These are phyloP conservation scores for Alauda arvensis DNA, from an alignment of 2,797 vertebrate species.

Conservation along the genomic window DNA sequence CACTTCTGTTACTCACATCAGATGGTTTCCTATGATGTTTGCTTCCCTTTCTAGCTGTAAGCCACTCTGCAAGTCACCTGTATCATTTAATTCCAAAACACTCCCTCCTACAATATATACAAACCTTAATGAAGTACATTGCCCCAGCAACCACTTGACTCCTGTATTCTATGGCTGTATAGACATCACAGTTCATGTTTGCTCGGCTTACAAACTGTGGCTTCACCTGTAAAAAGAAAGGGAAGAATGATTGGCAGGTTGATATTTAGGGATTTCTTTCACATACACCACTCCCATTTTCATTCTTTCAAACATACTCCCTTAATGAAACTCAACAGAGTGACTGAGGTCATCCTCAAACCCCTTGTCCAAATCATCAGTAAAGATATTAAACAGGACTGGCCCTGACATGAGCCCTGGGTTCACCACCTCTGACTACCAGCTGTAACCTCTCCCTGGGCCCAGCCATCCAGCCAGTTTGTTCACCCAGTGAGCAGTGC, in stretches of 20 bases:
- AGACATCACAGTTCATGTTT: fast-evolving
- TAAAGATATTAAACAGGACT: neutral
- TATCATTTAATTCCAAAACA: neutral
- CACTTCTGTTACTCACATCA: neutral
- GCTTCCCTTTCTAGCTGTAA: neutral
- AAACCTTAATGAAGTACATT: conserved; percentile 59
- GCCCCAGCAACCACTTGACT: conserved; percentile 45
- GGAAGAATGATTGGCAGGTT: neutral
- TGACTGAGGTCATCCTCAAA: fast-evolving
- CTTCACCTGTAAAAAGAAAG: conserved; percentile 48
- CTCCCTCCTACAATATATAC: neutral
- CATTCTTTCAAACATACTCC: neutral
- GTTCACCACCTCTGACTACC: neutral
- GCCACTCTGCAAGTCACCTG: neutral
- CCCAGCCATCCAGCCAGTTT: neutral
- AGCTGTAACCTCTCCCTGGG: neutral
- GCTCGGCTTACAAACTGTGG: neutral
- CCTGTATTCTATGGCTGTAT: neutral
- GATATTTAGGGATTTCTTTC: neutral
- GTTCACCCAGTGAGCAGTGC: neutral
- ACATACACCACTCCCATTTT: neutral
- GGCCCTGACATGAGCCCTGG: neutral
- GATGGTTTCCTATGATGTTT: neutral
- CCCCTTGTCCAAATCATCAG: fast-evolving
- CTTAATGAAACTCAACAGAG: neutral